These are phyloP conservation scores for Mus musculus DNA, from an alignment of 2,113 vertebrate genomes.

Conservation along the genomic window GRCm39 chr9:100585001-100585500, in stretches of 20 bases:
- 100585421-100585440: not conserved
- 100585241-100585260: not conserved
- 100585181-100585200: too few relatives aligned
- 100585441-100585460: not conserved
- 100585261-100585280: not conserved
- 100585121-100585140: too few relatives aligned
- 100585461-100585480: not conserved
- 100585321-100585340: not conserved
- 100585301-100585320: not conserved
- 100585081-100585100: too few relatives aligned
- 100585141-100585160: too few relatives aligned
- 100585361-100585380: not conserved
- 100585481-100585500: not conserved
- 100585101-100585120: too few relatives aligned
- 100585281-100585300: not conserved
- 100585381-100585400: not conserved
- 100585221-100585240: not conserved
- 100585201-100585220: too few relatives aligned
- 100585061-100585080: too few relatives aligned
- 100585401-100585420: not conserved
- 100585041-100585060: too few relatives aligned
- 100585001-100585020: not conserved
- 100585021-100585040: too few relatives aligned
- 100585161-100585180: too few relatives aligned
- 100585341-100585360: not conserved